These are phyloP conservation scores for Nebria brevicollis DNA, from an alignment of 2,888 invertebrate genomes.

Conservation along the genomic window DNA sequence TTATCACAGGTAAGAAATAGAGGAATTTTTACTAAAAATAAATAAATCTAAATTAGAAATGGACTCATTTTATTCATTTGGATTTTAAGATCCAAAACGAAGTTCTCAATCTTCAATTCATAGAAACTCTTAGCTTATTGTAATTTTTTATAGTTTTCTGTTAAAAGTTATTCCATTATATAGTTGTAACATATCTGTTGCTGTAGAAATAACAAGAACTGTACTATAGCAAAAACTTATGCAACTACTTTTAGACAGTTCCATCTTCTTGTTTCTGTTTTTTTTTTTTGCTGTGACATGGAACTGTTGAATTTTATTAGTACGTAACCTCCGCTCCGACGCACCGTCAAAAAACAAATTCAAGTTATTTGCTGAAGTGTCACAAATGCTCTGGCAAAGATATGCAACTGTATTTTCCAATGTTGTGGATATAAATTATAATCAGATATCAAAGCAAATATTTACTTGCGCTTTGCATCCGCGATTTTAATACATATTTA, in stretches of 20 bases:
- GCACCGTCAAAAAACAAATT: neutral
- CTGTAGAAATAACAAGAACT: neutral
- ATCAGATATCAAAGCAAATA: neutral
- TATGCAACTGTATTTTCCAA: neutral
- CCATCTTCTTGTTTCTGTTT: neutral
- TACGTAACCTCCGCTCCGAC: neutral
- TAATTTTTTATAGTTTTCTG: too few species aligned
- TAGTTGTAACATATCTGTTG: neutral
- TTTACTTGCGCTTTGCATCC: neutral
- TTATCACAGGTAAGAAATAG: slow-evolving; percentile 21
- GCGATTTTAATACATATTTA: neutral
- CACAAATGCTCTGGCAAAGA: neutral
- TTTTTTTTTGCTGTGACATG: neutral
- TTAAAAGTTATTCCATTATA: too few species aligned
- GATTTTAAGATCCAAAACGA: neutral
- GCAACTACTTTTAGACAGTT: neutral
- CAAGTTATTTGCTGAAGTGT: neutral
- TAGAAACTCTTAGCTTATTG: too few species aligned
- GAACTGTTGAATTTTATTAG: neutral
- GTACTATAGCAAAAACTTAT: neutral
- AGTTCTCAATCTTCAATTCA: too few species aligned
- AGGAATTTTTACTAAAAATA: neutral
- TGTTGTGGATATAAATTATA: neutral
- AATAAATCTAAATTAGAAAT: neutral
- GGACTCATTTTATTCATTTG: neutral